phyloP scores from a whole-genome alignment of 2,113 vertebrate species.

The Xenotilapia longispinis region DNA sequence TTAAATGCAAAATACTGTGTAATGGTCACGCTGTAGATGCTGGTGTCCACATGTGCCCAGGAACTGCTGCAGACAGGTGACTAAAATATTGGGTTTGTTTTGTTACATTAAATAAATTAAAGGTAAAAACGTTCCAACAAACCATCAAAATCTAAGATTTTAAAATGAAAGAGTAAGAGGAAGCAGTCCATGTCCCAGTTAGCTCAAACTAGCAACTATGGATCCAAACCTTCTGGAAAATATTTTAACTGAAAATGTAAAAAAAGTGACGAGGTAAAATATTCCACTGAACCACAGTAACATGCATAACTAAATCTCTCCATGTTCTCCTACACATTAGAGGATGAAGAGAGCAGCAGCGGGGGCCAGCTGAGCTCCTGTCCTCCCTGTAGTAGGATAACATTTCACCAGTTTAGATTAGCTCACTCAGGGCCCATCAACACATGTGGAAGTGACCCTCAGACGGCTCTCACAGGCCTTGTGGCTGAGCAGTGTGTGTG shows the following conservation, averaged over 20 bases:
- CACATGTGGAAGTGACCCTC: slow-evolving; percentile 61
- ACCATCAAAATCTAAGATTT: not conserved
- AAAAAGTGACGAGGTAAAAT: not conserved
- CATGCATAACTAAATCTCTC: not conserved
- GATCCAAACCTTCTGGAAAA: not conserved
- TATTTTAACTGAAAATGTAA: not conserved
- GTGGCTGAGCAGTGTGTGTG: not conserved
- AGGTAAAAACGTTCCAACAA: not conserved
- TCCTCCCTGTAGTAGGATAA: slow-evolving; percentile 47
- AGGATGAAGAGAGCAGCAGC: not conserved
- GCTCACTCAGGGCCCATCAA: slow-evolving; percentile 51
- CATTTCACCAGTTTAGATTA: slow-evolving; percentile 66
- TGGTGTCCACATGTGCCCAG: not conserved
- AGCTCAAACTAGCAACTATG: not conserved
- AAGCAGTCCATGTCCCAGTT: not conserved
- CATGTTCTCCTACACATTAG: not conserved
- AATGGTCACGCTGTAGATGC: not conserved
- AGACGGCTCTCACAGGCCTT: not conserved
- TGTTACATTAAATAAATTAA: not conserved
- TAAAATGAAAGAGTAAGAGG: not conserved
- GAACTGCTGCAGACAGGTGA: not conserved
- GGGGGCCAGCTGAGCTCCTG: slow-evolving; percentile 3
- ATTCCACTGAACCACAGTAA: not conserved
- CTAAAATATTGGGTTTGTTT: not conserved
- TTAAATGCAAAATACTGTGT: not conserved